A percentile compares a stretch with the other conserved stretches of the same genome.
Conservation (phyloP, 2,113 vertebrate genomes). For the Bungarus multicinctus region DNA sequence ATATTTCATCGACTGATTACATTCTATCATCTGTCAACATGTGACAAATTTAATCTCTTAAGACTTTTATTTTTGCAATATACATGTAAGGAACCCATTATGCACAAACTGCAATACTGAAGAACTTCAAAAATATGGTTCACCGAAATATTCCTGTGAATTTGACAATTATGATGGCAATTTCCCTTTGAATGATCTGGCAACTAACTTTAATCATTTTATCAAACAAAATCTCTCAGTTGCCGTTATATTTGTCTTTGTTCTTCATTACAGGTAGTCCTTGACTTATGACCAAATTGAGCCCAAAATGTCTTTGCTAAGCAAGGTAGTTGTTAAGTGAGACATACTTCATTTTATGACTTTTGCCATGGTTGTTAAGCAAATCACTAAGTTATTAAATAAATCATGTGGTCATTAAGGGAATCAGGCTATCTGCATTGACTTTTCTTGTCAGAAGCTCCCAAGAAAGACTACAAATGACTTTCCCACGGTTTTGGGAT, state of each 20-base stretch:
- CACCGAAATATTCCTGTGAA: background rate
- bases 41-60: background rate
- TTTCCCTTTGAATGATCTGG: background rate
- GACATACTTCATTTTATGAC: background rate
- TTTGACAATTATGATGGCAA: background rate
- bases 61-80: background rate
- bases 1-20: background rate
- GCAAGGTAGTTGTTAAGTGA: background rate
- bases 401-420: background rate
- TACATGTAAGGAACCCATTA: background rate
- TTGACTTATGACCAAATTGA: background rate
- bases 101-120: background rate
- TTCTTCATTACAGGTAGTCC: background rate
- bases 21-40: background rate
- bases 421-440: background rate
- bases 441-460: background rate
- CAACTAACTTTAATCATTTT: background rate
- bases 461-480: background rate
- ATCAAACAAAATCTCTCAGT: background rate
- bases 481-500: no score
- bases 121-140: background rate
- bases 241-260: background rate
- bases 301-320: background rate
- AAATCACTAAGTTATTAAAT: background rate
- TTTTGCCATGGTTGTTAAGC: background rate